A percentile compares a stretch with the other conserved stretches of the same genome.
phyloP scores from a whole-genome alignment of 2,797 vertebrate genomes.

The Halcyon badia region DNA sequence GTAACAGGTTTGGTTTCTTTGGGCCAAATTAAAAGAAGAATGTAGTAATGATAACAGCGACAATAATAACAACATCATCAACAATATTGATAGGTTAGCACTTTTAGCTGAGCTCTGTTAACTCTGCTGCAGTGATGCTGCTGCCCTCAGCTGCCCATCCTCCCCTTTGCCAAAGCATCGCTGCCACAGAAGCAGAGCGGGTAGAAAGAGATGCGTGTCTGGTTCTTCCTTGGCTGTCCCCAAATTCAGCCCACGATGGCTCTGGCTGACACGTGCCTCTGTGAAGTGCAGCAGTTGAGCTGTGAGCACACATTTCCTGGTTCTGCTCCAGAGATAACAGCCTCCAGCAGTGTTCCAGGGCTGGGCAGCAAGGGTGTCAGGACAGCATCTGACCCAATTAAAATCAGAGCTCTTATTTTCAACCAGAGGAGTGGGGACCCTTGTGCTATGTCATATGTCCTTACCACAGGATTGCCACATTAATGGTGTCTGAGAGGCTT shows the following conservation, averaged over 20 bases:
- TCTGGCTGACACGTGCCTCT: rapidly evolving
- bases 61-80: not conserved
- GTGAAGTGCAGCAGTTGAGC: not conserved
- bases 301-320: not conserved
- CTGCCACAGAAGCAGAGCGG: not conserved
- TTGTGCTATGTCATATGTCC: not conserved
- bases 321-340: not conserved
- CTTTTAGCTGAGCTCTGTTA: not conserved
- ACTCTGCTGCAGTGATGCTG: not conserved
- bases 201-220: not conserved
- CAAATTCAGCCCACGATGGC: rapidly evolving
- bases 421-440: not conserved
- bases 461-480: not conserved
- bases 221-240: not conserved
- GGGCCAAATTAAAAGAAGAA: not conserved
- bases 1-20: not conserved
- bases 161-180: not conserved
- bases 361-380: not conserved
- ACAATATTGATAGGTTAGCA: not conserved
- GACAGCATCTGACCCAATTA: not conserved
- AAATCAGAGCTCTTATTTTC: not conserved
- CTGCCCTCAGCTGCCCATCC: slow-evolving; percentile 42
- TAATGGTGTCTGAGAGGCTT: not conserved
- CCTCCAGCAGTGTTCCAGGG: not conserved
- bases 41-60: not conserved